Evolutionary conservation across 37 sponge, comb jelly and placozoan species (phyloP).

Genomic region (Haliclona indistincta): DNA sequence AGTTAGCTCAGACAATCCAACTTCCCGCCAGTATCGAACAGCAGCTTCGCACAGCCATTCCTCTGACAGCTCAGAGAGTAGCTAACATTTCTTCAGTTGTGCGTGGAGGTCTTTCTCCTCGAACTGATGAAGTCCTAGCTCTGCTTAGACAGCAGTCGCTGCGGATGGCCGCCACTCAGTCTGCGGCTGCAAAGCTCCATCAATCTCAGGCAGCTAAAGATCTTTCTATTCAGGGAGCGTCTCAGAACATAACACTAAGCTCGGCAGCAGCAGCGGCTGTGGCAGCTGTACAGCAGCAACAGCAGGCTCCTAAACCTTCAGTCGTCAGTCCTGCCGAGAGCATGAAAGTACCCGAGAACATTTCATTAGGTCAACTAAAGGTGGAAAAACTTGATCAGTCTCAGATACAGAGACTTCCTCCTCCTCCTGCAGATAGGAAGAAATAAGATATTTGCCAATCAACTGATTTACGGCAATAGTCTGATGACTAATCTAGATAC

Average conservation of each 20-base stretch:
- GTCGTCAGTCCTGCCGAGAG: neutral
- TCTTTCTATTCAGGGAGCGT: neutral
- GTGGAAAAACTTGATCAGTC: neutral
- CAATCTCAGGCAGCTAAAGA: too few relatives aligned
- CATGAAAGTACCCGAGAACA: neutral
- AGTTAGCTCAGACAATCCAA: conserved; percentile 14
- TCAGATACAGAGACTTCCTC: neutral
- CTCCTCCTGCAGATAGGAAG: too few relatives aligned
- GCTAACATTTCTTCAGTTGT: conserved; percentile 1
- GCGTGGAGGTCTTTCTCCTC: conserved; percentile 8
- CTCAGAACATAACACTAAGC: neutral
- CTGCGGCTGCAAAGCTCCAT: neutral
- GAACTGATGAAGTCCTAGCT: conserved; percentile 71
- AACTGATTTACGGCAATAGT: too few relatives aligned
- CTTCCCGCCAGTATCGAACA: conserved; percentile 52
- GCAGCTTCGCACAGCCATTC: conserved; percentile 27
- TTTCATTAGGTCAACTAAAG: neutral
- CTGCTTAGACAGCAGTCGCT: conserved; percentile 66
- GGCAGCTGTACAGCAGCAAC: neutral
- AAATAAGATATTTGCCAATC: too few relatives aligned
- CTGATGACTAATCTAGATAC: too few relatives aligned
- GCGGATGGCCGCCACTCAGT: conserved; percentile 24
- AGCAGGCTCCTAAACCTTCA: neutral
- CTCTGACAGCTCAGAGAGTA: conserved; percentile 32
- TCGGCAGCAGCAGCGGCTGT: neutral